Percentiles rank a stretch among this genome's conserved stretches.
phyloP scores from a whole-genome alignment of 2,888 invertebrate genomes.

The Phyllotreta cruciferae region DNA sequence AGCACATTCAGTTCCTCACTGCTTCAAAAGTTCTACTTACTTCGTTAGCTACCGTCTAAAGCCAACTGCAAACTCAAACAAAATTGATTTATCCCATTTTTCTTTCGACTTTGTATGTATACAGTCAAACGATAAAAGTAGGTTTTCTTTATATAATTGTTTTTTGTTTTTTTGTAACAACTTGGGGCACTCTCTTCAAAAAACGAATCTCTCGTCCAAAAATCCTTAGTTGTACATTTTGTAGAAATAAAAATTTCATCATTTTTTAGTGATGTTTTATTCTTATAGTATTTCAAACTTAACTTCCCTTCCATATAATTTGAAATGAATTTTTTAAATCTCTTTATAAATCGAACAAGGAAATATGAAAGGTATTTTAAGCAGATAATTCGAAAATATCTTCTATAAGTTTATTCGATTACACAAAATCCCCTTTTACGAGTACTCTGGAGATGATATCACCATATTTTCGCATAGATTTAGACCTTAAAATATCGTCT shows the following conservation, averaged over 20 bases:
- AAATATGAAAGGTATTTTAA: not conserved
- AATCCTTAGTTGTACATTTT: no score
- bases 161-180: not conserved
- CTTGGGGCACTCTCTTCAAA: not conserved
- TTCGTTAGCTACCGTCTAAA: constrained; percentile 10
- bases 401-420: constrained; percentile 11
- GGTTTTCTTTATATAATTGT: constrained; percentile 5
- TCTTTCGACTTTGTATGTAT: constrained; percentile 8
- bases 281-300: no score
- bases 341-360: no score
- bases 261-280: no score
- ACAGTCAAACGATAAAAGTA: constrained; percentile 1
- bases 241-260: no score
- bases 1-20: not conserved
- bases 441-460: constrained; percentile 3
- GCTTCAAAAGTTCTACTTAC: constrained; percentile 4
- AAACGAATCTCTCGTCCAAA: not conserved
- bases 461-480: constrained; percentile 16
- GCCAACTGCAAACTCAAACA: constrained; percentile 7
- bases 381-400: constrained; percentile 3
- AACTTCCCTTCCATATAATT: no score
- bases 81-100: constrained; percentile 14
- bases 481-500: constrained; percentile 10
- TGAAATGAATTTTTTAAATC: no score
- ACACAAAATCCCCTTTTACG: constrained; percentile 9